phyloP scores from a whole-genome alignment of 2,888 invertebrate genomes.

The Petrophora chlorosata region DNA sequence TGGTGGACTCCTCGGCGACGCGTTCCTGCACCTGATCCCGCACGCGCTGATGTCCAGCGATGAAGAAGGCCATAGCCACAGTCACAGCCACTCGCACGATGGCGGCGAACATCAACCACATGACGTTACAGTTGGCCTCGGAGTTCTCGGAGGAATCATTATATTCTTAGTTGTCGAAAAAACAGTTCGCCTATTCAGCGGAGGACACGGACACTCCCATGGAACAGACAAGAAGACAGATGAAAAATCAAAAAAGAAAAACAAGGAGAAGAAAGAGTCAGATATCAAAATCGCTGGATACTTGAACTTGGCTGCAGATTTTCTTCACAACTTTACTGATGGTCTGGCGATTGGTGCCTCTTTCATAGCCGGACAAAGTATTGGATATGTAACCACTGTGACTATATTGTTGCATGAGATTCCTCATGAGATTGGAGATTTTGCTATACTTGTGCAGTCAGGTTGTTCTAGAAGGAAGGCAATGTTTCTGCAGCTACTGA shows the following conservation, averaged over 20 bases:
- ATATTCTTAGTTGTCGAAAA: slow-evolving; percentile 97
- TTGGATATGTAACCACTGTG: slow-evolving; percentile 95
- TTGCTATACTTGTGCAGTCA: slow-evolving; percentile 98
- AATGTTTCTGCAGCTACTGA: slow-evolving; percentile 96
- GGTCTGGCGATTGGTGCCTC: slow-evolving; percentile 99
- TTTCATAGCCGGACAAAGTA: slow-evolving; percentile 94
- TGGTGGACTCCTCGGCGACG: slow-evolving; percentile 98
- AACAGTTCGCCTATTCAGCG: slow-evolving; percentile 93
- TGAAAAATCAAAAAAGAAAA: slow-evolving; percentile 66
- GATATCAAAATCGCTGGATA: slow-evolving; percentile 88
- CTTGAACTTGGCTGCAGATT: slow-evolving; percentile 98
- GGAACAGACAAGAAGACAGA: slow-evolving; percentile 69
- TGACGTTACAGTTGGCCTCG: slow-evolving; percentile 96
- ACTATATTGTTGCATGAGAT: slow-evolving; percentile 99
- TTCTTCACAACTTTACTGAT: slow-evolving; percentile 99
- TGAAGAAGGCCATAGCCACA: slow-evolving; percentile 72
- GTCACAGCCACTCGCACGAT: slow-evolving; percentile 82
- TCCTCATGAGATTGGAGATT: slow-evolving; percentile 99
- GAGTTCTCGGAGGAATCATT: slow-evolving; percentile 96
- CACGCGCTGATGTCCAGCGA: slow-evolving; percentile 88
- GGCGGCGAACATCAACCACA: slow-evolving; percentile 81
- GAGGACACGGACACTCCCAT: slow-evolving; percentile 91
- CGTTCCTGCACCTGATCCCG: slow-evolving; percentile 99
- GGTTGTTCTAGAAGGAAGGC: slow-evolving; percentile 97
- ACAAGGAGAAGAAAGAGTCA: slow-evolving; percentile 68